Base-by-base conservation (phyloP, 2,113 vertebrate genomes). In the Microtus pennsylvanicus region DNA sequence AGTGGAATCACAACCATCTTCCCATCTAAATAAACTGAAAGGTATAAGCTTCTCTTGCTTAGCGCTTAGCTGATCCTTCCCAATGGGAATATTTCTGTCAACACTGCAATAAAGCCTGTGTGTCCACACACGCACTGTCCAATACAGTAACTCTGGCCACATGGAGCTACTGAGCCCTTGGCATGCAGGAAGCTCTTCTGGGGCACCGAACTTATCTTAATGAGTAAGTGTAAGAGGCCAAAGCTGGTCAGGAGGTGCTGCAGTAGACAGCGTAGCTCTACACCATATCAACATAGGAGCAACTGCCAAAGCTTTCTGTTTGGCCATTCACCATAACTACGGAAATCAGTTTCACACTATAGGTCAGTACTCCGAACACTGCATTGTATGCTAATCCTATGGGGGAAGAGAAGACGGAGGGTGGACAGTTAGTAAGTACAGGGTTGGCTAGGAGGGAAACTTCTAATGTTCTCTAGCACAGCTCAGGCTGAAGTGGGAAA, bases 1-100 rank as follows among this genome's bases (percentile, higher is more conserved):
- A 99, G 99, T 95, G 99, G 99, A 92, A 99, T 99, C 98, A 99
- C 99, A 61, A 99, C n/a, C 98, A 99, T 97, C 99, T 99, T 99
- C 99, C 96, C 98, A 99, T 47, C 99, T 99, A 94, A 52, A 94
- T 3, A 90, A 83, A 70, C 52, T 91, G 67, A 88, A 72, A 86
- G 45, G 83, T 47, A 83, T 38, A 83, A 91, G 87, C 5, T 24
- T 11, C 22, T 93, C 55, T 61, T 52, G 16, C 61, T 93, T 47
- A 96, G 81, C 38, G 63, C 21, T 52, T 52, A 76, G 17, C 30
- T 26, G 74, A 75, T 12, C 90, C 47, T 94, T 94, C 77, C 87
- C 45, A 87, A 28, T 17, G 69, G 52, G 28, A 83, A 22, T 88
- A 69, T 91, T 45, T 89, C 28, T 1, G 58, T 9, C 28, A 87